A percentile compares a stretch with the other conserved stretches of the same genome.
Evolutionary conservation across 2,888 invertebrate species (phyloP).

Genomic region (Acrobasis consociella): DNA sequence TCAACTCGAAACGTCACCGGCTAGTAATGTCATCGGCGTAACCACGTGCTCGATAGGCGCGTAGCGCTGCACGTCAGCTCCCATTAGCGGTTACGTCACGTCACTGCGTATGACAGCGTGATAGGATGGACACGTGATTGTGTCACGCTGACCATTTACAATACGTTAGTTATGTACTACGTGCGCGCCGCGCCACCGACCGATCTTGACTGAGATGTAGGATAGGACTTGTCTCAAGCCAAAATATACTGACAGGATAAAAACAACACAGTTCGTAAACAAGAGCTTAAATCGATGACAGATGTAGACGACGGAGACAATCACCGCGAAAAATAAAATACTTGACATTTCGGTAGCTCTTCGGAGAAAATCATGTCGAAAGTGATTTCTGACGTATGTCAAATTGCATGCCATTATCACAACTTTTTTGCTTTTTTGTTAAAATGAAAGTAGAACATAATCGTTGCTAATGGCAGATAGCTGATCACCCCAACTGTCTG

Average conservation of each 20-base stretch:
- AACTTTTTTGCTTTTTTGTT: background rate
- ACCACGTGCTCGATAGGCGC: slow-evolving; percentile 30
- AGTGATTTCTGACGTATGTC: background rate
- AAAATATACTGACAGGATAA: slow-evolving; percentile 60
- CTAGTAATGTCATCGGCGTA: slow-evolving; percentile 29
- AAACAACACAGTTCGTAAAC: slow-evolving; percentile 62
- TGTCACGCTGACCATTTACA: slow-evolving; percentile 46
- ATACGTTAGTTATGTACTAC: slow-evolving; percentile 44
- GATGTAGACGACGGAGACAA: slow-evolving; percentile 10
- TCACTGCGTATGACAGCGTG: slow-evolving; percentile 32
- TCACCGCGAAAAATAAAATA: slow-evolving; percentile 18
- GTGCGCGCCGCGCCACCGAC: slow-evolving; percentile 63
- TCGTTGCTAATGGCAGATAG: slow-evolving; percentile 12
- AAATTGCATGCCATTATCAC: slow-evolving; percentile 14
- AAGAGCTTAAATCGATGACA: slow-evolving; percentile 49
- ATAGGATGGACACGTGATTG: slow-evolving; percentile 38
- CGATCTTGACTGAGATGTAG: slow-evolving; percentile 70
- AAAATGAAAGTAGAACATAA: background rate
- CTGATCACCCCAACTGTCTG: slow-evolving; percentile 4
- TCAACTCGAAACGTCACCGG: slow-evolving; percentile 20
- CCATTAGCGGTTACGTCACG: slow-evolving; percentile 37
- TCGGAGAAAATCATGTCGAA: background rate
- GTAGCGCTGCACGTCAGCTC: slow-evolving; percentile 30
- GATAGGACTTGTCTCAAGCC: slow-evolving; percentile 45
- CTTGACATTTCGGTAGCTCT: background rate